Base-by-base conservation (phyloP, 1,140 invertebrate genomes). In the Drosophila rufa region DNA sequence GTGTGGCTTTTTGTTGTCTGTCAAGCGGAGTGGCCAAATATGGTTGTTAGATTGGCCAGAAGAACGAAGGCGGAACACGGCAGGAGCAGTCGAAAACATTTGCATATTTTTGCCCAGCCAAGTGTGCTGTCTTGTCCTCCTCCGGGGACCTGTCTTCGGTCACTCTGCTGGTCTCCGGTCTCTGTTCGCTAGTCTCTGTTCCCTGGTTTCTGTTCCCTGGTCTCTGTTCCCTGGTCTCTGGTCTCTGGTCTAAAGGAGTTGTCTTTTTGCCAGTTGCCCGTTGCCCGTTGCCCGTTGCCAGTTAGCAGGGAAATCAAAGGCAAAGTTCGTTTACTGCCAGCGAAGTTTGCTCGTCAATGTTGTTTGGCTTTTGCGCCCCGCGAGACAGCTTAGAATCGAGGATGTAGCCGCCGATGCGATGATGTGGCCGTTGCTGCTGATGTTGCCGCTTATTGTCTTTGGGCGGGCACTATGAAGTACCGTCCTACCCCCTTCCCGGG, bases 21-120 rank as follows among this genome's bases (percentile, higher is more conserved):
- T 90, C 85, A 89, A 85, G 78, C 70, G 40, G 79, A 90, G 85
- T 89, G 85, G 85, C 85, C 85, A 89, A 89, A 89, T 89, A 89
- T 90, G 85, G 85, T 90, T 89, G 85, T 89, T 89, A 89, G 84
- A 79, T 81, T 81, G 74, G 69, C 57, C 64, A 76, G 77, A 71
- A 53, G 66, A 57, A 45, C 58, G 70, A 61, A 56, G 74, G 62
- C 61, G 75, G 74, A 60, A 55, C 62, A 68, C 47, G 74, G 71
- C 40, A 59, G 64, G 42, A 58, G 64, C 56, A 38, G 61, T 56
- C 30, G 48, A 69, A 42, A 59, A 42, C 70, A 89, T 89, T 89
- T 89, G 85, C 85, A 89, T 89, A 90, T 90, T 90, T 87, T 66
- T 64, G 25, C 27, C 42, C 38, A 57, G 55, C 36, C 36, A 57